These are phyloP conservation scores for Mnemiopsis leidyi DNA, from an alignment of 37 sponge, comb jelly and placozoan genomes.

Conservation along the genomic window DNA sequence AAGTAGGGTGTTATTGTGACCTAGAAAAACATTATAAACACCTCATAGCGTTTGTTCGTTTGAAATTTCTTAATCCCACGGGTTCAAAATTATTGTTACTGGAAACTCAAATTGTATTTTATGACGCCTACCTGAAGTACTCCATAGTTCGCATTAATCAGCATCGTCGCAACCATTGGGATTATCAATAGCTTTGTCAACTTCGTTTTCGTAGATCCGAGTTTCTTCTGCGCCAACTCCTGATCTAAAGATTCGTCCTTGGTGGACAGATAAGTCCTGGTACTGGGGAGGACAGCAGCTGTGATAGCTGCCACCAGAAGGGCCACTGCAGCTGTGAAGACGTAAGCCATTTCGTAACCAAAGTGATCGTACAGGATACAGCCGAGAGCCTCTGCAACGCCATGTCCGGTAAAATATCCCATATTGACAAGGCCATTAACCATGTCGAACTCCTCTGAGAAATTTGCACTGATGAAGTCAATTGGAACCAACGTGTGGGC, in stretches of 20 bases:
- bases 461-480: slow-evolving; percentile 21
- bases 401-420: neutral
- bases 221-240: neutral
- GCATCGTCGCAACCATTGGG: neutral
- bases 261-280: neutral
- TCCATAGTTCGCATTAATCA: slow-evolving; percentile 5
- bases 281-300: neutral
- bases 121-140: neutral
- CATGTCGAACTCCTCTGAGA: neutral
- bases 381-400: neutral
- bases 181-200: neutral
- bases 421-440: neutral
- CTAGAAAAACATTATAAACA: too few species aligned
- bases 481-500: neutral
- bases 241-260: neutral
- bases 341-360: neutral
- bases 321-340: neutral
- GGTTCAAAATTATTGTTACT: too few species aligned
- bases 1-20: slow-evolving; percentile 24
- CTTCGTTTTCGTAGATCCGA: neutral
- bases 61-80: too few species aligned
- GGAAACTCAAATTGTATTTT: neutral
- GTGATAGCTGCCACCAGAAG: neutral
- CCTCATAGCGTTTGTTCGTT: too few species aligned
- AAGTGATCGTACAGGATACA: slow-evolving; percentile 26